Evolutionary conservation across 2,797 vertebrate genomes (phyloP), one percentile per base, ranked within the genome.

Genomic region (Kryptolebias ocellatus): DNA sequence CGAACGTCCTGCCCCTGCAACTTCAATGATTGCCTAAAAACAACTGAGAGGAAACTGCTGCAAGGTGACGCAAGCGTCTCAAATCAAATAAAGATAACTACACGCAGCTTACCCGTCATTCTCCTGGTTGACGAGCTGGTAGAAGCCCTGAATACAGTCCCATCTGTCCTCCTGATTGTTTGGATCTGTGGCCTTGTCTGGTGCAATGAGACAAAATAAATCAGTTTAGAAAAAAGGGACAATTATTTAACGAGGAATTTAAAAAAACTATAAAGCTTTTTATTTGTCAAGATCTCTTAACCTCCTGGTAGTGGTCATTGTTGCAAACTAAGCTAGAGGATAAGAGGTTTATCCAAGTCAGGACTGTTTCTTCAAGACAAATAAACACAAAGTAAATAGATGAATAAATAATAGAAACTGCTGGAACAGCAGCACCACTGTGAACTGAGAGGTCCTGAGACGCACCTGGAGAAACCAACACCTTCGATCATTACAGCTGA

Each of bases 131-230:
- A 97, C 93, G 20, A 92, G 92, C 59, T 95, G 91, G 52, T 93
- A 96, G 89, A 98, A 96, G 53, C 56, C 83, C 88, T 96, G 95
- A 79, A 98, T 94, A 60, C 87, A 92, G 60, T 95, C 95, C 96
- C 96, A 97, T 76, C 93, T 90, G 60, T 96, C 94, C 60, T 91
- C 92, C 0, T 80, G 14, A 69, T 90, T 72, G 16, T 90, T 91
- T 2, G 95, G 95, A 69, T 96, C 93, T 6, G 96, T 97, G 76
- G 95, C 95, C 82, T 93, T 92, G 72, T 95, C 96, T 98, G 88
- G 6, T 42, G 29, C 10, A 64, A 29, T 20, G 5, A 53, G 27
- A 65, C 17, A 11, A 58, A 50, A 64, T 2, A 34, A 12, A 16
- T 29, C 44, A 1, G 53, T 31, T 45, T 53, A 9, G 27, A 51